phyloP scores from a whole-genome alignment of 1,140 invertebrate genomes.

The Goniozus legneri region DNA sequence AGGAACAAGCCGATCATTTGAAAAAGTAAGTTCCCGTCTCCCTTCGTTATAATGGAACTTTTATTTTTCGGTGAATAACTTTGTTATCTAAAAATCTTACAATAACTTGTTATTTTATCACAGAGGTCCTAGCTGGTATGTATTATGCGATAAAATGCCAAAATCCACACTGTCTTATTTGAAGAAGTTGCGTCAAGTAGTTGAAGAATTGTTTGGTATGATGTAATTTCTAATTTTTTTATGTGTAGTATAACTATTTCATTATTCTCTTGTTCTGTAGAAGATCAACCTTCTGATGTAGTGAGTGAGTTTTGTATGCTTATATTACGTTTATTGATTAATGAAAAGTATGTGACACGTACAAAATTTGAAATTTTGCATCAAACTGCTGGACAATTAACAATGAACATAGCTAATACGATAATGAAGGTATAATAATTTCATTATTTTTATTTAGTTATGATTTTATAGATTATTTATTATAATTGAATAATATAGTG shows the following conservation, averaged over 20 bases:
- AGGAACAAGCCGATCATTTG: conserved; percentile 24
- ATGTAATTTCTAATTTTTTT: conserved; percentile 7
- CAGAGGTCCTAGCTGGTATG: conserved; percentile 33
- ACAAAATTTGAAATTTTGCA: conserved; percentile 55
- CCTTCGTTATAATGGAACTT: conserved; percentile 3
- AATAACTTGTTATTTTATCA: conserved; percentile 10
- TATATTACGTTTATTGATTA: conserved; percentile 60
- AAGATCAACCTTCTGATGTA: conserved; percentile 48
- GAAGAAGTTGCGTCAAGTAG: conserved; percentile 25
- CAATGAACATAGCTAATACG: conserved; percentile 49
- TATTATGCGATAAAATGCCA: conserved; percentile 30
- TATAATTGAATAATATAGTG: conserved; percentile 24
- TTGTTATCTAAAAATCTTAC: conserved; percentile 5
- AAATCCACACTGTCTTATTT: conserved; percentile 18
- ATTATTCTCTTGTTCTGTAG: conserved; percentile 24
- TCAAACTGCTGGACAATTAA: conserved; percentile 57
- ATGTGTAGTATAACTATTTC: conserved; percentile 6
- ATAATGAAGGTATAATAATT: conserved; percentile 53
- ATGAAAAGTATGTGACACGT: conserved; percentile 58
- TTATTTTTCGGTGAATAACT: background rate
- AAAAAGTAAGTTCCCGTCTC: conserved; percentile 31
- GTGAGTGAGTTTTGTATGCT: conserved; percentile 64
- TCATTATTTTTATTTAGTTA: conserved; percentile 5
- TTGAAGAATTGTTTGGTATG: conserved; percentile 28
- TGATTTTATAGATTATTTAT: background rate